Evolutionary conservation across 2,797 vertebrate genomes (phyloP).

Genomic region (Nyctibius grandis): DNA sequence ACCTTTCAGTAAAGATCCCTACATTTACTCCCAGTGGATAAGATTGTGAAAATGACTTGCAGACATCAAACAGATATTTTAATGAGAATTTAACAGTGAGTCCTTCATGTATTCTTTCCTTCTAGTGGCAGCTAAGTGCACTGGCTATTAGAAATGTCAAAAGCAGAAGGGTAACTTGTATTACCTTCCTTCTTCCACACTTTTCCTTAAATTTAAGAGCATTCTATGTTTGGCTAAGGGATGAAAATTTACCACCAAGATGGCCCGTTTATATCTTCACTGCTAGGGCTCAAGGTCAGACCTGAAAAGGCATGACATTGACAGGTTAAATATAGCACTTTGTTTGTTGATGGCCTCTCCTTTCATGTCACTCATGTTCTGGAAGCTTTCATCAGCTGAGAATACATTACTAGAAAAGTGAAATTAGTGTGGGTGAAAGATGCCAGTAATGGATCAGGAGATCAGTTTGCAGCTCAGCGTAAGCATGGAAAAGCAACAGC

Average conservation of each 20-base stretch:
- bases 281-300: slow-evolving; percentile 36
- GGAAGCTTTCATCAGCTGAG: slow-evolving; percentile 36
- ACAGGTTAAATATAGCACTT: slow-evolving; percentile 62
- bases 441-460: background rate
- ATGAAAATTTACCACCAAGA: background rate
- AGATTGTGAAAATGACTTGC: slow-evolving; percentile 30
- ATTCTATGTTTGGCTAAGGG: background rate
- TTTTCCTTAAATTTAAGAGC: background rate
- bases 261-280: background rate
- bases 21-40: background rate
- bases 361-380: slow-evolving; percentile 13
- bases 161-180: background rate
- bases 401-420: slow-evolving; percentile 16
- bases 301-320: background rate
- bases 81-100: slow-evolving; percentile 34
- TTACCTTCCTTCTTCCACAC: background rate
- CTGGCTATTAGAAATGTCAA: background rate
- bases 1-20: background rate
- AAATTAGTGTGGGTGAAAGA: slow-evolving; percentile 31
- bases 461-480: background rate
- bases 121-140: background rate
- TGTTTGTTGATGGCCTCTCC: slow-evolving; percentile 15
- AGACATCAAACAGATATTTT: slow-evolving; percentile 31
- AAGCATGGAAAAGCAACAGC: background rate
- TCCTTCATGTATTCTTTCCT: background rate